Percentiles rank a stretch among this genome's conserved stretches.
Evolutionary conservation across 2,888 invertebrate species (phyloP).

Genomic region (Rambutsinella grinnellia): DNA sequence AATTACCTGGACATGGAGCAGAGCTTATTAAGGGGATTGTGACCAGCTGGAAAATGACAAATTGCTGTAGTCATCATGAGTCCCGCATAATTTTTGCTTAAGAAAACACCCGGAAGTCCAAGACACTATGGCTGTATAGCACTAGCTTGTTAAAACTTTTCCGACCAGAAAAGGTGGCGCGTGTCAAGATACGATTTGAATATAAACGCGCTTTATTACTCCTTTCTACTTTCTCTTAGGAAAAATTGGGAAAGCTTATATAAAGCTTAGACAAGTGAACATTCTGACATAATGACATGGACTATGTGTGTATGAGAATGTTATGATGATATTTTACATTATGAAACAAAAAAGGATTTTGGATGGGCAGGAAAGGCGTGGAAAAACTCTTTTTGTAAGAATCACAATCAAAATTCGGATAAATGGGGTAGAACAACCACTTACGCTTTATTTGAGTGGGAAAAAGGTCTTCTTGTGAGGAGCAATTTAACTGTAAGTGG

Average conservation of each 20-base stretch:
- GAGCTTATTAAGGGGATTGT: too few species aligned
- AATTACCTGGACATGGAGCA: too few species aligned
- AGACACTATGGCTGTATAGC: too few species aligned
- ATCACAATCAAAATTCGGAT: slow-evolving; percentile 29
- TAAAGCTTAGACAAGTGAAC: neutral
- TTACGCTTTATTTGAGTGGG: slow-evolving; percentile 4
- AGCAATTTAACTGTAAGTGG: neutral
- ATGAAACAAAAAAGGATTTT: neutral
- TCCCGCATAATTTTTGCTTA: too few species aligned
- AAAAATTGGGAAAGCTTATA: neutral
- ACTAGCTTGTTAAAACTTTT: neutral
- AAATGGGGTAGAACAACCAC: slow-evolving; percentile 23
- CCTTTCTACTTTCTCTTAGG: neutral
- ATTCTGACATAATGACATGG: neutral
- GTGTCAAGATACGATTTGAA: slow-evolving; percentile 37
- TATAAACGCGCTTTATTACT: neutral
- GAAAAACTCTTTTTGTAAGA: slow-evolving; percentile 9
- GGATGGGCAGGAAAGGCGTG: slow-evolving; percentile 10
- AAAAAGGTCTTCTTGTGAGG: neutral
- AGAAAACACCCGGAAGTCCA: too few species aligned
- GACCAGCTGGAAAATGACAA: too few species aligned
- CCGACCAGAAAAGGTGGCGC: neutral
- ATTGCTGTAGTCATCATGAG: too few species aligned
- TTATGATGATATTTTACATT: neutral
- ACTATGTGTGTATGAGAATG: neutral